A percentile compares a stretch with the other conserved stretches of the same genome.
phyloP scores from a whole-genome alignment of 2,888 invertebrate genomes.

The Rhagonycha fulva region DNA sequence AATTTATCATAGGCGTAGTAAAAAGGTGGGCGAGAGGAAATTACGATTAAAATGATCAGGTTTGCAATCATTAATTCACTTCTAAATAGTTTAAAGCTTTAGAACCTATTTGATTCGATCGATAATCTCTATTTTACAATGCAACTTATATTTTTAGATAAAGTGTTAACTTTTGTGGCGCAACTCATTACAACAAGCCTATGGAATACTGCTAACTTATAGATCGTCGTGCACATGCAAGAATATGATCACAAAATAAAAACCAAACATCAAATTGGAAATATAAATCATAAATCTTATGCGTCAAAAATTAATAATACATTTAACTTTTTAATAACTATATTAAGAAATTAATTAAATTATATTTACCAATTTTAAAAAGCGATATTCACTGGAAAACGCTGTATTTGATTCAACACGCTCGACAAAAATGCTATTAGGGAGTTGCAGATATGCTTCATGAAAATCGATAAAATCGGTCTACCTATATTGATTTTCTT shows the following conservation, averaged over 20 bases:
- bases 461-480: constrained; percentile 75
- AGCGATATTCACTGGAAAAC: neutral
- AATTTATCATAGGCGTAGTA: neutral
- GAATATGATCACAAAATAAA: neutral
- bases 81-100: neutral
- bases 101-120: neutral
- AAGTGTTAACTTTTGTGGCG: neutral
- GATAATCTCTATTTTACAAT: neutral
- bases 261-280: no score
- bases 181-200: neutral
- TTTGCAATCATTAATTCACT: neutral
- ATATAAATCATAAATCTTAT: neutral
- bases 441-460: constrained; percentile 24
- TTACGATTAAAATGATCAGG: neutral
- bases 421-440: constrained; percentile 20
- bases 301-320: neutral
- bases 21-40: neutral
- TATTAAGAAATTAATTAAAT: neutral
- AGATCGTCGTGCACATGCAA: neutral
- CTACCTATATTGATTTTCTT: constrained; percentile 70
- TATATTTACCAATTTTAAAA: neutral
- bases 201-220: neutral
- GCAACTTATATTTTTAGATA: neutral
- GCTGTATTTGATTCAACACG: constrained; percentile 1
- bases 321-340: neutral